These are phyloP conservation scores for Xestobium rufovillosum DNA, from an alignment of 2,888 invertebrate species.

Conservation along the genomic window DNA sequence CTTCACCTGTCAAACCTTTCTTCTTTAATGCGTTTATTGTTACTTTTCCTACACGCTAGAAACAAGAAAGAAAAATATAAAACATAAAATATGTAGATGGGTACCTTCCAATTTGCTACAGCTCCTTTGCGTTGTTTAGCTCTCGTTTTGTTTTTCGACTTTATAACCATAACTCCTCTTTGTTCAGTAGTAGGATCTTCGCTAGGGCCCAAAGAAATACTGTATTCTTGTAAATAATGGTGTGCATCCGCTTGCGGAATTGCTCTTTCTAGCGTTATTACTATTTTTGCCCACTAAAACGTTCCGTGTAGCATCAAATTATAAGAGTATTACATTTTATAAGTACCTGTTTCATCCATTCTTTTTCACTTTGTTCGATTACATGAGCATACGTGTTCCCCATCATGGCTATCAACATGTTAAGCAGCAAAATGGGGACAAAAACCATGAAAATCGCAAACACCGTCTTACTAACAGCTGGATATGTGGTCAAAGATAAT, in stretches of 20 bases:
- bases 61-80: too few relatives aligned
- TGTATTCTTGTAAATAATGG: constrained; percentile 89
- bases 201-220: constrained; percentile 82
- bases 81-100: too few relatives aligned
- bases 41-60: constrained; percentile 77
- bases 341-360: constrained; percentile 88
- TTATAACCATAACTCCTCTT: constrained; percentile 96
- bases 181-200: constrained; percentile 75
- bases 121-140: constrained; percentile 96
- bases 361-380: constrained; percentile 97
- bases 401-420: constrained; percentile 99
- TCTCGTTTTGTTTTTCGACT: constrained; percentile 90
- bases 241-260: constrained; percentile 86
- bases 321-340: constrained; percentile 5
- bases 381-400: constrained; percentile 98
- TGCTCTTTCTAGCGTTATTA: constrained; percentile 90
- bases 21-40: constrained; percentile 76
- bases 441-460: constrained; percentile 97
- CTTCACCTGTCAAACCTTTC: constrained; percentile 79
- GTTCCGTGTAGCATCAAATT: constrained; percentile 1
- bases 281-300: constrained; percentile 93
- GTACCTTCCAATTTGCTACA: constrained; percentile 95
- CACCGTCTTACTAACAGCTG: constrained; percentile 88
- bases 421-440: constrained; percentile 90
- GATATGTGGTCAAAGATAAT: constrained; percentile 82